Percentiles rank a stretch among this genome's conserved stretches.
phyloP scores from a whole-genome alignment of 2,888 invertebrate genomes.

The Junonia oenone region DNA sequence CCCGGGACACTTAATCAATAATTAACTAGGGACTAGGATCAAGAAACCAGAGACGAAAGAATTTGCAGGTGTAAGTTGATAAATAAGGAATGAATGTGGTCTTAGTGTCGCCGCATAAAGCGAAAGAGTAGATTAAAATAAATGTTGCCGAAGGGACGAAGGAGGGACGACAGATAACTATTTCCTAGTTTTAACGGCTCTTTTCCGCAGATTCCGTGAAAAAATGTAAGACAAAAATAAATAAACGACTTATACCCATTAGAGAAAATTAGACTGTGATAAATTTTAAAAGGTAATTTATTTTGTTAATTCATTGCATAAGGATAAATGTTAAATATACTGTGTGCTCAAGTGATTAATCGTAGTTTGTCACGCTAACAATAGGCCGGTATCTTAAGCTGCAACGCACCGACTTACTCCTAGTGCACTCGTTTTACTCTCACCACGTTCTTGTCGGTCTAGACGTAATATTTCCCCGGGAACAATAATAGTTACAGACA shows the following conservation, averaged over 20 bases:
- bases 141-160: slow-evolving; percentile 42
- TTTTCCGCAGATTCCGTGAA: neutral
- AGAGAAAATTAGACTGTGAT: too few species aligned
- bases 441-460: slow-evolving; percentile 64
- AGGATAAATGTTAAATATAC: too few species aligned
- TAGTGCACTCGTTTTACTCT: slow-evolving; percentile 59
- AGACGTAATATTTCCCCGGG: slow-evolving; percentile 68
- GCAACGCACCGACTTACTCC: slow-evolving; percentile 36
- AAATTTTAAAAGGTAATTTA: too few species aligned
- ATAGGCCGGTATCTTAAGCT: slow-evolving; percentile 56
- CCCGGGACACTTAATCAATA: slow-evolving; percentile 49
- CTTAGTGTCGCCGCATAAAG: slow-evolving; percentile 32
- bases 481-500: slow-evolving; percentile 49
- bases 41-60: slow-evolving; percentile 14
- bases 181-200: slow-evolving; percentile 1
- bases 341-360: slow-evolving; percentile 50
- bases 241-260: too few species aligned
- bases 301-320: too few species aligned
- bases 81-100: slow-evolving; percentile 42
- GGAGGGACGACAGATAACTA: slow-evolving; percentile 6
- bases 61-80: slow-evolving; percentile 18
- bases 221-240: neutral
- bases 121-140: slow-evolving; percentile 43
- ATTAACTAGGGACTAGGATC: slow-evolving; percentile 36
- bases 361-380: slow-evolving; percentile 67